Percentiles rank a stretch among this genome's conserved stretches.
Conservation (phyloP, 1,140 invertebrate species). For the Dysdera silvatica region DNA sequence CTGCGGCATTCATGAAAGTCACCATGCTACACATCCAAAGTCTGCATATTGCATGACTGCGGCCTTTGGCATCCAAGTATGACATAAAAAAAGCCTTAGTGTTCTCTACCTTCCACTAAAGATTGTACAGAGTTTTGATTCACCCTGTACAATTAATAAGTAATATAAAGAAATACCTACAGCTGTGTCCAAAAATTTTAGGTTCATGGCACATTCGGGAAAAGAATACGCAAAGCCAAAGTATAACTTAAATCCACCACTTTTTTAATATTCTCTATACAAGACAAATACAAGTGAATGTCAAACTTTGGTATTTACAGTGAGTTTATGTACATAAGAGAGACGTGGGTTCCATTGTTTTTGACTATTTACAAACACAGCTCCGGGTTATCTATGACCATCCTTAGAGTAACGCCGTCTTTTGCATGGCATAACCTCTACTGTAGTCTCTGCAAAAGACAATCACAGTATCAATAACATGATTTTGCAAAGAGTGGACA, state of each 20-base stretch:
- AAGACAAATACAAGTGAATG: slow-evolving; percentile 31
- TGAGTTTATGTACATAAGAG: slow-evolving; percentile 27
- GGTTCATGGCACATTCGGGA: no score
- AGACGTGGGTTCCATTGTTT: slow-evolving; percentile 26
- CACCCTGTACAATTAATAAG: no score
- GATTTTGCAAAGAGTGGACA: neutral
- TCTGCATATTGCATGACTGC: no score
- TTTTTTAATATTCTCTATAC: slow-evolving; percentile 31
- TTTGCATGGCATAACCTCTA: slow-evolving; percentile 20
- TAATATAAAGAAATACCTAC: no score
- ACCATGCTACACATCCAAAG: no score
- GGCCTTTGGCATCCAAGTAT: no score
- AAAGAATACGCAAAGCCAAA: no score
- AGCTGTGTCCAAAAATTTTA: no score
- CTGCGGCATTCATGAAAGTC: no score
- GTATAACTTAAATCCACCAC: slow-evolving; percentile 32
- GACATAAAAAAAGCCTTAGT: no score
- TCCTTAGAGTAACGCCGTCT: slow-evolving; percentile 24
- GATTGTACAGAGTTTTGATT: no score
- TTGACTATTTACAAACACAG: slow-evolving; percentile 30
- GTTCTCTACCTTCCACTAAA: no score
- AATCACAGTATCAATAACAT: neutral
- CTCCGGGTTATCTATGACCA: slow-evolving; percentile 30
- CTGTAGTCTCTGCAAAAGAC: slow-evolving; percentile 10
- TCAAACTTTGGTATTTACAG: slow-evolving; percentile 32